Evolutionary conservation across 53 echinoderm and acorn worm genomes (phyloP), one percentile per base, ranked within the genome.

Genomic region (Temnopleurus reevesii): DNA sequence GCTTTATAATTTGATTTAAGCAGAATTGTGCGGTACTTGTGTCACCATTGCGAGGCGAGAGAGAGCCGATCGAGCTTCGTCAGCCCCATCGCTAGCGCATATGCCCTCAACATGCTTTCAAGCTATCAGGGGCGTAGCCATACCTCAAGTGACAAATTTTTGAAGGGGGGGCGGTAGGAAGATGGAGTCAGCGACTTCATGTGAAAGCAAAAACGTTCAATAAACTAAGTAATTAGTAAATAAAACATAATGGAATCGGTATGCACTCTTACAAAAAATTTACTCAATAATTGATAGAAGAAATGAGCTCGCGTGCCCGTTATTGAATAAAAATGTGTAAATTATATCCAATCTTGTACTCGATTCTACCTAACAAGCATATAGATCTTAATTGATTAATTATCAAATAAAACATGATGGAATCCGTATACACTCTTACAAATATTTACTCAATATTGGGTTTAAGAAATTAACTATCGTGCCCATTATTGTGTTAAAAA

Each of bases 1-100:
- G 47, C 83, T 51, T 55, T 53, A 55, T 83, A 83, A 83, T 83
- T 83, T 83, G 83, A 83, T 83, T 83, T 54, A 54, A 35, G 83
- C 83, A 79, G 49, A 79, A 79, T 47, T 27, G 25, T 79, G 49
- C 28, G 46, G 79, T 79, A 28, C 79, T 49, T 49, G 79, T 79
- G 79, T 79, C 79, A 79, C 79, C 79, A 79, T 47, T 0, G 49
- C 79, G 29, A 79, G 79, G 79, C 79, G 29, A 79, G 79, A n/a
- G n/a, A n/a, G n/a, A n/a, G n/a, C n/a, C 30, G 0, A 17, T 44
- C 76, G 44, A 6, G 18, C 46, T 4, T 46, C 79, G 24, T 27
- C 49, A 79, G 79, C 45, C 79, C n/a, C 79, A 79, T 79, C 79
- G 28, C 79, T 18, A 47, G 8, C 79, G 79, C 79, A 46, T 49